Conservation (phyloP, 2,888 invertebrate genomes). For the Tipula lateralis region DNA sequence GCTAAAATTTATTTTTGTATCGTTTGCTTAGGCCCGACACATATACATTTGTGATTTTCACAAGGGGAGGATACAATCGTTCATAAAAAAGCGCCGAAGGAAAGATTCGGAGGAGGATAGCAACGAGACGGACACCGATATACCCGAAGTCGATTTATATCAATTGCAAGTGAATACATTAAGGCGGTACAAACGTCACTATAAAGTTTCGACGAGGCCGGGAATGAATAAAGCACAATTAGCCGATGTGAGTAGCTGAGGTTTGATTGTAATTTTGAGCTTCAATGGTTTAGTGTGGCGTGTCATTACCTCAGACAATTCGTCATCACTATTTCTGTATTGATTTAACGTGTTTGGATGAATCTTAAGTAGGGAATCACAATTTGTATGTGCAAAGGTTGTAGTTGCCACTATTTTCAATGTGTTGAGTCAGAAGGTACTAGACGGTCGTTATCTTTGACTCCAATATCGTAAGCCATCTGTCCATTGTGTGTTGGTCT, state of each 20-base stretch:
- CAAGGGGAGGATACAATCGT: conserved; percentile 92
- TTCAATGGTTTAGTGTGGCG: background rate
- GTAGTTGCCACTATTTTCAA: too few species aligned
- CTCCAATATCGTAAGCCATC: too few species aligned
- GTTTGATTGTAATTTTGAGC: background rate
- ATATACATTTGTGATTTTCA: conserved; percentile 96
- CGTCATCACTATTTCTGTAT: background rate
- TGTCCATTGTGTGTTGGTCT: too few species aligned
- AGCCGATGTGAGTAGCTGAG: conserved; percentile 76
- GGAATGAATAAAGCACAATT: conserved; percentile 92
- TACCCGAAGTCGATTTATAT: conserved; percentile 89
- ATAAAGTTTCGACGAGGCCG: conserved; percentile 84
- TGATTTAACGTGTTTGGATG: background rate
- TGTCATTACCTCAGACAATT: too few species aligned
- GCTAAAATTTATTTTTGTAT: background rate
- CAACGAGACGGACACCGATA: conserved; percentile 86
- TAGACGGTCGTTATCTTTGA: too few species aligned
- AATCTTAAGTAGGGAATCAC: too few species aligned
- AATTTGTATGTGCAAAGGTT: too few species aligned
- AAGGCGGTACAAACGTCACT: conserved; percentile 87
- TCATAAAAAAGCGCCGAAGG: conserved; percentile 83
- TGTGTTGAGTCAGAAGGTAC: too few species aligned
- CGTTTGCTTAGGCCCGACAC: conserved; percentile 74
- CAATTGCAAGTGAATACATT: conserved; percentile 93
- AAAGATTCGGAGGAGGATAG: conserved; percentile 94